These are phyloP conservation scores for Synanthedon vespiformis DNA, from an alignment of 2,888 invertebrate species.

Conservation along the genomic window DNA sequence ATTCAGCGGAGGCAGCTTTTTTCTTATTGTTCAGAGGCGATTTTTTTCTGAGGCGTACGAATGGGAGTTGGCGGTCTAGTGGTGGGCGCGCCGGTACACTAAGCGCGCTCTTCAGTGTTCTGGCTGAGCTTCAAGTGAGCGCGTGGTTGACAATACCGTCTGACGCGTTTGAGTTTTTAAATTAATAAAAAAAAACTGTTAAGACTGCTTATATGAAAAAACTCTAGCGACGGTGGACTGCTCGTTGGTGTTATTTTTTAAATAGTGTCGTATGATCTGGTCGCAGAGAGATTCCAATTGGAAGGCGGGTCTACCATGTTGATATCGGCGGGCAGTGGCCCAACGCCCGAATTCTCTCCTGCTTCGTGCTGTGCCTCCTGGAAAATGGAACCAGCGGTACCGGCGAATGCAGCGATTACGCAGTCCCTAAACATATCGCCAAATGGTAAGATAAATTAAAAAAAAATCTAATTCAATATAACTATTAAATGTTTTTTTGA, in stretches of 20 bases:
- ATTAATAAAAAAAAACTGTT: neutral
- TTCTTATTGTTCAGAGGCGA: constrained; percentile 65
- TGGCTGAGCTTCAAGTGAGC: constrained; percentile 68
- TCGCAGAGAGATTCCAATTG: constrained; percentile 30
- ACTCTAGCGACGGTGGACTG: constrained; percentile 28
- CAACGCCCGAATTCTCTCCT: constrained; percentile 70
- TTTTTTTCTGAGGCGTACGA: constrained; percentile 67
- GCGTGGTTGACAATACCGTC: constrained; percentile 52
- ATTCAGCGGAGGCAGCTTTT: constrained; percentile 54
- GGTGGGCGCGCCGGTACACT: constrained; percentile 58
- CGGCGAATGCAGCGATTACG: constrained; percentile 59
- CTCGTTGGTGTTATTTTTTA: constrained; percentile 31
- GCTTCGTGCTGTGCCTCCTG: constrained; percentile 72
- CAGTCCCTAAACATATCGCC: constrained; percentile 73
- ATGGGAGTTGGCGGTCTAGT: constrained; percentile 68
- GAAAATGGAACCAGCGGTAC: constrained; percentile 75
- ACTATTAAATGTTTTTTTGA: neutral
- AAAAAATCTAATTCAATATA: neutral
- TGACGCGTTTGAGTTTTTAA: constrained; percentile 17
- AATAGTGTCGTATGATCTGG: constrained; percentile 42
- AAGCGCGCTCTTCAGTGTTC: constrained; percentile 71
- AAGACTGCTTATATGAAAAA: neutral
- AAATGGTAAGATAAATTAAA: constrained; percentile 38
- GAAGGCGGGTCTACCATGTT: constrained; percentile 69
- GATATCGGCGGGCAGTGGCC: constrained; percentile 75